phyloP scores from a whole-genome alignment of 2,888 invertebrate genomes.

The Dryocosmus kuriphilus region DNA sequence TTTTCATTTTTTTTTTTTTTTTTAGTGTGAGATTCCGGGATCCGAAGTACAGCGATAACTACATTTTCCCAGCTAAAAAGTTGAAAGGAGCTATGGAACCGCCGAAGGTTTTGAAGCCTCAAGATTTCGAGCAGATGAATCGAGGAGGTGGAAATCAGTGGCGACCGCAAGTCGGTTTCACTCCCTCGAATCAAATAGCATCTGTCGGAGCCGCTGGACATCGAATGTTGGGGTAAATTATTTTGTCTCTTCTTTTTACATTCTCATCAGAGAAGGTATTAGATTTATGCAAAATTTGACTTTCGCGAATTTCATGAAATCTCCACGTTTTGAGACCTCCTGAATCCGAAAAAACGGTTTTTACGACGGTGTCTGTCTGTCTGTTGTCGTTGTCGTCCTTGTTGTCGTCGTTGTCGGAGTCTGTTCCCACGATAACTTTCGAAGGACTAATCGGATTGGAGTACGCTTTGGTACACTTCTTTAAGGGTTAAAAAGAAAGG shows the following conservation, averaged over 20 bases:
- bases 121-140: slow-evolving; percentile 85
- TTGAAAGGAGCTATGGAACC: slow-evolving; percentile 86
- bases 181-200: slow-evolving; percentile 82
- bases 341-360: too few species aligned
- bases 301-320: too few species aligned
- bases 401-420: too few species aligned
- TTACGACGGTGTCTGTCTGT: too few species aligned
- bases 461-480: too few species aligned
- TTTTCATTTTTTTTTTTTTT: slow-evolving; percentile 68
- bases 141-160: slow-evolving; percentile 77
- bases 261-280: too few species aligned
- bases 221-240: slow-evolving; percentile 83
- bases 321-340: too few species aligned
- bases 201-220: slow-evolving; percentile 85
- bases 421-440: too few species aligned
- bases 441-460: too few species aligned
- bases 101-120: slow-evolving; percentile 87
- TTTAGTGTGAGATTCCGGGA: slow-evolving; percentile 87
- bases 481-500: too few species aligned
- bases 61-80: slow-evolving; percentile 87
- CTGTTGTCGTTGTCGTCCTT: too few species aligned
- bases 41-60: slow-evolving; percentile 86
- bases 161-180: slow-evolving; percentile 89
- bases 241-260: neutral
- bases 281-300: too few species aligned